Base-by-base conservation (phyloP, 1,140 invertebrate genomes). In the Drosophila pseudoananassae region DNA sequence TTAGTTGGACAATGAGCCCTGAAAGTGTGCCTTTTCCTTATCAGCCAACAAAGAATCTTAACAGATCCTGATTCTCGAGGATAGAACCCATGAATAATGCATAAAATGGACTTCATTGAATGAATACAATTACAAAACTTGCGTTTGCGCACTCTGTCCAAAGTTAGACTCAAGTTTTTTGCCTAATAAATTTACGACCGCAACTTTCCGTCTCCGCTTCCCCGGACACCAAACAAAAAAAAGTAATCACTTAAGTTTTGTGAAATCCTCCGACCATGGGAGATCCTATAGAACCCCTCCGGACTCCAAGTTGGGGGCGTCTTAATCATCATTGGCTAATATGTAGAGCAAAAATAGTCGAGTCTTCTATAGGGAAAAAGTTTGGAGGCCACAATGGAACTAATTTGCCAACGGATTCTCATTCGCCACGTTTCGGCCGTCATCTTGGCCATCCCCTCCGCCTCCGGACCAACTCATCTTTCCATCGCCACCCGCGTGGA, bases 91-190 rank as follows among this genome's bases (percentile, higher is more conserved):
- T 85, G 81, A 85, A 85, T 85, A 85, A 85, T 87, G 74, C 82
- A 87, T 87, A 60, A 51, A 73, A 55, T 53, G 50, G 64, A 87
- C 81, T 81, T 82, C 78, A 87, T 87, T 82, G 74, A 87, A 82
- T 87, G 83, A 82, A 87, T 88, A 87, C 82, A 87, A 87, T 88
- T 87, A 75, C 65, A 63, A 81, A 87, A 87, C 78, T 85, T 87
- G 78, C 76, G 59, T 83, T 78, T 82, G 75, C 82, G 61, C 59
- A 87, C 36, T 87, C 70, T 52, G 58, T 64, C 74, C 64, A 82
- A 82, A 87, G 74, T 87, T 87, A 52, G 63, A 55, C 47, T 75
- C 33, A 60, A 82, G 81, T 72, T 87, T 83, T 85, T 88, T 83
- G 58, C 63, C 80, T 87, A 88, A 87, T 88, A 87, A 88, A 87